These are phyloP conservation scores for Aphidius colemani DNA, from an alignment of 2,888 invertebrate species.

Conservation along the genomic window DNA sequence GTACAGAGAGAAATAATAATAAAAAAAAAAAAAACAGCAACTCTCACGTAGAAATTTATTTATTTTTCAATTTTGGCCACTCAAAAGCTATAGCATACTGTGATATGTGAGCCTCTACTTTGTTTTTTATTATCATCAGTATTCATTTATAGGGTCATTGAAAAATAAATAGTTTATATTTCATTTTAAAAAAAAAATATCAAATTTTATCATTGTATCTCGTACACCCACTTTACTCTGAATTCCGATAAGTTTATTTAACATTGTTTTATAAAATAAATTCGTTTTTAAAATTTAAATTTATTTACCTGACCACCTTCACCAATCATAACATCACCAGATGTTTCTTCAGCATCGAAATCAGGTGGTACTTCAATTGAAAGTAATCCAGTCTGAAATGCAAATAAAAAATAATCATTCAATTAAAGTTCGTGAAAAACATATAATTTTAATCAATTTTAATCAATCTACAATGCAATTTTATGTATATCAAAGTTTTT, in stretches of 20 bases:
- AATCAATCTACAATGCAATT: background rate
- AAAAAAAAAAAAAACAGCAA: too few species aligned
- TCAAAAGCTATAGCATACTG: too few species aligned
- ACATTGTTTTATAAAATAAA: conserved; percentile 4
- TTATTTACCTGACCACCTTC: conserved; percentile 71
- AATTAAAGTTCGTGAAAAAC: background rate
- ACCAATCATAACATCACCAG: conserved; percentile 85
- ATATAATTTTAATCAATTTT: too few species aligned
- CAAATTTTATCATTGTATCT: background rate
- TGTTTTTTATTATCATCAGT: too few species aligned
- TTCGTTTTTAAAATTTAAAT: background rate
- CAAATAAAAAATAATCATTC: conserved; percentile 40
- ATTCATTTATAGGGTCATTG: too few species aligned
- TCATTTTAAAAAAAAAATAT: background rate
- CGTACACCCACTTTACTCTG: background rate
- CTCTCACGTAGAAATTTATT: too few species aligned
- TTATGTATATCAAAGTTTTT: too few species aligned
- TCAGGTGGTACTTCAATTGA: conserved; percentile 92
- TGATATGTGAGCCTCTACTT: too few species aligned
- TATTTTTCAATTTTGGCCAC: too few species aligned
- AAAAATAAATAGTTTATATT: too few species aligned
- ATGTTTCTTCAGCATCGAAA: conserved; percentile 83
- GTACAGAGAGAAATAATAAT: too few species aligned
- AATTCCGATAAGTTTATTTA: background rate
- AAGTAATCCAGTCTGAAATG: conserved; percentile 83